Conservation (phyloP, 2,888 invertebrate species). For the Agrochola circellaris region DNA sequence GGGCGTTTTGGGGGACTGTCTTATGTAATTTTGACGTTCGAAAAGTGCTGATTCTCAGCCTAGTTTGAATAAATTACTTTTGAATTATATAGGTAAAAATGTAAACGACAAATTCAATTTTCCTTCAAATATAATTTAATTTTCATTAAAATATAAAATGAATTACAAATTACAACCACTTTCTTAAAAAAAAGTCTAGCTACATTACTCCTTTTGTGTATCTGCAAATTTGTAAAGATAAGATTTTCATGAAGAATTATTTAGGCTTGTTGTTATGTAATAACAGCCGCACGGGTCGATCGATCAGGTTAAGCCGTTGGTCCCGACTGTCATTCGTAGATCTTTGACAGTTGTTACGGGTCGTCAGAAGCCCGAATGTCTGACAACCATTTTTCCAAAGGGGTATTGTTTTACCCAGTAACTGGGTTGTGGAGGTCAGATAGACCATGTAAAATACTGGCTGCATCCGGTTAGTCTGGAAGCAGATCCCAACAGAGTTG, state of each 20-base stretch:
- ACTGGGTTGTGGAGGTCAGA: neutral
- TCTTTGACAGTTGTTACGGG: neutral
- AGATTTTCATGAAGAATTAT: neutral
- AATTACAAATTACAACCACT: slow-evolving; percentile 14
- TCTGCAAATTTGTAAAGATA: neutral
- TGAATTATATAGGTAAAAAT: too few species aligned
- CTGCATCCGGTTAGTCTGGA: neutral
- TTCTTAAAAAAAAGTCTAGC: slow-evolving; percentile 5
- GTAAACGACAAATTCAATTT: slow-evolving; percentile 16
- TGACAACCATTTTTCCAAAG: neutral
- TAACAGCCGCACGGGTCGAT: neutral
- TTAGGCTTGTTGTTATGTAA: neutral
- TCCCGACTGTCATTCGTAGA: neutral
- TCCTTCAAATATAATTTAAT: slow-evolving; percentile 36
- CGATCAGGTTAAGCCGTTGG: neutral
- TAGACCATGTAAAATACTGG: neutral
- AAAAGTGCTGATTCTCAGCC: too few species aligned
- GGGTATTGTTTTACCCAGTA: neutral
- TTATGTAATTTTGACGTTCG: too few species aligned
- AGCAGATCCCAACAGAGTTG: neutral
- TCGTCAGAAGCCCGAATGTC: neutral
- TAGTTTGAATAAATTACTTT: too few species aligned
- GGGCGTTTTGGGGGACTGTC: too few species aligned
- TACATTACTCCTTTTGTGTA: slow-evolving; percentile 10
- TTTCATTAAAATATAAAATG: slow-evolving; percentile 37